A percentile compares a stretch with the other conserved stretches of the same genome.
Evolutionary conservation across 2,797 vertebrate genomes (phyloP).

Genomic region (Simalia tracyae): DNA sequence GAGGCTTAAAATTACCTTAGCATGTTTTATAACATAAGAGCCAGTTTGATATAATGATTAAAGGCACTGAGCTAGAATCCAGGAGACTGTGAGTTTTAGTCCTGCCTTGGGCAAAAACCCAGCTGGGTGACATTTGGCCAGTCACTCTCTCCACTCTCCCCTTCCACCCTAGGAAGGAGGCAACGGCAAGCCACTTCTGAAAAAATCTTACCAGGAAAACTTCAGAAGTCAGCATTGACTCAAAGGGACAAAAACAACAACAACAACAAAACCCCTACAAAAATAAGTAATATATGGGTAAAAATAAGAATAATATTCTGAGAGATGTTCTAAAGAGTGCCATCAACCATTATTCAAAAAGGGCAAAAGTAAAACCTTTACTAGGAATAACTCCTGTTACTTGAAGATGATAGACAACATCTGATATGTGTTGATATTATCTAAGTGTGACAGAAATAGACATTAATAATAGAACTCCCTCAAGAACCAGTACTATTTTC

Average conservation of each 20-base stretch:
- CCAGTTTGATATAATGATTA: neutral
- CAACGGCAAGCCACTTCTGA: neutral
- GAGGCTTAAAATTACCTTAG: neutral
- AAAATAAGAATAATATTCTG: neutral
- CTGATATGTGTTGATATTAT: neutral
- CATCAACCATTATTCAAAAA: neutral
- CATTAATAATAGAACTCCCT: constrained; percentile 9
- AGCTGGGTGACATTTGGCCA: neutral
- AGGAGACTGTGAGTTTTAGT: neutral
- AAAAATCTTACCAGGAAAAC: neutral
- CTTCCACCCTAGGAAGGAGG: neutral
- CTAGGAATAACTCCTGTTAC: neutral
- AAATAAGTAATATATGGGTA: neutral
- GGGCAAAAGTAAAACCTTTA: neutral
- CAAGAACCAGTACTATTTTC: neutral
- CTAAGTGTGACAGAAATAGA: constrained; percentile 22
- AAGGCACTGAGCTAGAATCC: neutral
- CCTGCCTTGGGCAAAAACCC: neutral
- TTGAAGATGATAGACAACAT: neutral
- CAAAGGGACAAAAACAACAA: neutral
- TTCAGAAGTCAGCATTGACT: neutral
- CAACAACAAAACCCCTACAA: neutral
- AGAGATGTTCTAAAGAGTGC: neutral
- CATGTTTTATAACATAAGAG: neutral
- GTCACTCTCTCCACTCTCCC: neutral